Percentiles rank a stretch among this genome's conserved stretches.
These are phyloP conservation scores for Xyrauchen texanus DNA, from an alignment of 2,113 vertebrate species.

Conservation along the genomic window DNA sequence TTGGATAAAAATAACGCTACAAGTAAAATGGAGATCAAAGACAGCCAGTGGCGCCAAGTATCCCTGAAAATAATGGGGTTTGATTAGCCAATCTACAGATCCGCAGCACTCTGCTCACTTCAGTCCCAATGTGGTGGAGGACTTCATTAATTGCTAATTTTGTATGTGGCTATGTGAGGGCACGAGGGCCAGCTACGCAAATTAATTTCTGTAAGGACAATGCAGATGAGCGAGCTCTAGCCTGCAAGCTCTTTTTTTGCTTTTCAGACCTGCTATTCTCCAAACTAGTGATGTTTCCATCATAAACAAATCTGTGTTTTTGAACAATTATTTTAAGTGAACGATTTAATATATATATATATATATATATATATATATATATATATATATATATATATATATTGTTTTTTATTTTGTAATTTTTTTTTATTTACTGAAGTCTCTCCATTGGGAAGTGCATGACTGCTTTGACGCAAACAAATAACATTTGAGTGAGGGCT, in stretches of 20 bases:
- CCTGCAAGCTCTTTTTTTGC: not conserved
- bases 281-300: not conserved
- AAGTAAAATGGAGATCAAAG: conserved; percentile 51
- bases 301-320: too few relatives aligned
- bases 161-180: conserved; percentile 13
- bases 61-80: conserved; percentile 52
- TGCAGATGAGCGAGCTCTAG: conserved; percentile 8
- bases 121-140: conserved; percentile 38
- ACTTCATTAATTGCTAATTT: conserved; percentile 57
- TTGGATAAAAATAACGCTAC: conserved; percentile 47
- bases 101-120: conserved; percentile 34
- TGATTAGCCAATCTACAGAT: conserved; percentile 61
- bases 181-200: not conserved
- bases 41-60: conserved; percentile 26
- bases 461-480: too few relatives aligned
- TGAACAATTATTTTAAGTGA: too few relatives aligned
- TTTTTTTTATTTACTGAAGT: too few relatives aligned
- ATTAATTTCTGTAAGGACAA: conserved; percentile 27
- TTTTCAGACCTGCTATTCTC: not conserved
- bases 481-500: too few relatives aligned
- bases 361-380: too few relatives aligned
- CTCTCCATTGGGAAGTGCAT: too few relatives aligned
- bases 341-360: too few relatives aligned
- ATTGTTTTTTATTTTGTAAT: too few relatives aligned
- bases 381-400: too few relatives aligned